These are phyloP conservation scores for Naja naja DNA, from an alignment of 2,113 vertebrate species.

Conservation along the genomic window DNA sequence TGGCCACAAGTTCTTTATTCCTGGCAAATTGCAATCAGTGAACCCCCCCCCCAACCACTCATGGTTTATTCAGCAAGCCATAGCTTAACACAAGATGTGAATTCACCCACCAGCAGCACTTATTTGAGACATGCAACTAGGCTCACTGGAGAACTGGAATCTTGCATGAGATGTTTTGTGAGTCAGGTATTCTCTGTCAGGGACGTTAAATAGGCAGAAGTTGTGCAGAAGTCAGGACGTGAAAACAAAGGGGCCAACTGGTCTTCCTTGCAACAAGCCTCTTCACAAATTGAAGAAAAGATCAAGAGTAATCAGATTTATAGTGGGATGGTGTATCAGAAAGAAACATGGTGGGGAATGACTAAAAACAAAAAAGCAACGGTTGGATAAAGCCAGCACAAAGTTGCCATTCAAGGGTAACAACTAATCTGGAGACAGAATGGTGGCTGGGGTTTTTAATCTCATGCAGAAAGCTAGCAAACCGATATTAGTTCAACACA, in stretches of 20 bases:
- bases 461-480: background rate
- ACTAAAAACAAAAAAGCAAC: background rate
- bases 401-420: background rate
- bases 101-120: background rate
- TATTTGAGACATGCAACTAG: background rate
- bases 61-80: background rate
- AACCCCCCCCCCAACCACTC: background rate
- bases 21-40: background rate
- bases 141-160: background rate
- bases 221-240: background rate
- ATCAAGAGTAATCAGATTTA: background rate
- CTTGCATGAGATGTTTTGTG: background rate
- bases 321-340: background rate
- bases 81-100: background rate
- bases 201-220: background rate
- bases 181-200: background rate
- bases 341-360: background rate
- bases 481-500: background rate
- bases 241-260: background rate
- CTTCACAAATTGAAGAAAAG: background rate
- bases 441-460: background rate
- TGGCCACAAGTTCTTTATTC: background rate
- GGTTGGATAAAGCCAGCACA: background rate
- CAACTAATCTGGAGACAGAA: background rate
- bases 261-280: background rate